These are phyloP conservation scores for Istiophorus platypterus DNA, from an alignment of 2,113 vertebrate genomes.

Conservation along the genomic window DNA sequence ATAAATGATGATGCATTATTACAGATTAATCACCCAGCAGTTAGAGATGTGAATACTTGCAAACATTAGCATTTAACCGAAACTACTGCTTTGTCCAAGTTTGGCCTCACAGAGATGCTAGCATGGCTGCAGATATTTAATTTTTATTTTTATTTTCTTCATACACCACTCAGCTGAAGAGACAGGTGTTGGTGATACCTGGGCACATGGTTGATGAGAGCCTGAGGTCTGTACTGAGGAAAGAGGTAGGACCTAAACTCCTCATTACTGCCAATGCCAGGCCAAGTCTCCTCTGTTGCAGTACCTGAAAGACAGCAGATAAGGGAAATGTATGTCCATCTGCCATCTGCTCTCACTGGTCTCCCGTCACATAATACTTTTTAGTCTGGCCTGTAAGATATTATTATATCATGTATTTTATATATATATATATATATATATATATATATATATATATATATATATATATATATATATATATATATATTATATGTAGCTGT, in stretches of 20 bases:
- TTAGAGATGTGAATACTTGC: too few relatives aligned
- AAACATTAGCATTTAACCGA: not conserved
- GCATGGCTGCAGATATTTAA: too few relatives aligned
- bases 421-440: not conserved
- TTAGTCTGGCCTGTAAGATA: not conserved
- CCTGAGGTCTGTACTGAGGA: constrained; percentile 88
- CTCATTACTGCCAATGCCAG: constrained; percentile 88
- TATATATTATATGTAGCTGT: not conserved
- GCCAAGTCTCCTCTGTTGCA: constrained; percentile 93
- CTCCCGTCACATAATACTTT: not conserved
- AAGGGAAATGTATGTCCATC: not conserved
- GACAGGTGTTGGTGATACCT: constrained; percentile 81
- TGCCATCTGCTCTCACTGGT: not conserved
- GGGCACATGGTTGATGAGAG: constrained; percentile 92
- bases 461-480: not conserved
- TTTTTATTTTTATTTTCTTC: not conserved
- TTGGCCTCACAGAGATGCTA: not conserved
- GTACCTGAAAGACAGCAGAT: constrained; percentile 84
- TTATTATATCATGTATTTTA: not conserved
- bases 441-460: not conserved
- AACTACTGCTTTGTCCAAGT: not conserved
- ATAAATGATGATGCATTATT: too few relatives aligned
- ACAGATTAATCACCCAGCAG: too few relatives aligned
- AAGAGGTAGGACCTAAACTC: constrained; percentile 93
- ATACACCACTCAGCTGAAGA: not conserved